Evolutionary conservation across 2,113 vertebrate genomes (phyloP), one percentile per base, ranked within the genome.

Genomic region (Solea senegalensis): DNA sequence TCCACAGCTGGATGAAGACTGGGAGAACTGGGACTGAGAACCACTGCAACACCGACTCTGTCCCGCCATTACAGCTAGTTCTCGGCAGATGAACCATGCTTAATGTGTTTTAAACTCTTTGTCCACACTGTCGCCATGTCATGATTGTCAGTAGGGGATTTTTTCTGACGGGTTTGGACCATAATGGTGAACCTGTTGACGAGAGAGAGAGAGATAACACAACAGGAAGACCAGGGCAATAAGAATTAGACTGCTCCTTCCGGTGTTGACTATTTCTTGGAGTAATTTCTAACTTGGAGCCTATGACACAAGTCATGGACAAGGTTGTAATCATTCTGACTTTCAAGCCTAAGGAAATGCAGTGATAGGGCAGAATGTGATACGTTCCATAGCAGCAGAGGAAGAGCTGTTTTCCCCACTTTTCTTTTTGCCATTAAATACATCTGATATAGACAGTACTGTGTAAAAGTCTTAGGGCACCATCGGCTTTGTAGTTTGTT

Each of bases 11-110:
- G 98, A 98, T 9, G 97, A 95, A 79, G 97, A 98, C 83, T 99
- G 98, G 98, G 97, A 98, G 87, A 95, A 97, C 92, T 99, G 98
- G 98, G 96, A 98, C 72, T 98, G 93, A 95, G 85, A 16, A 57
- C 49, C 48, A 34, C 67, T 1, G 52, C 69, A 28, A 62, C 79
- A 74, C 14, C 1, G 71, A 79, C 67, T 64, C 69, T 71, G 76
- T 78, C 64, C 72, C 57, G 12, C 82, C 67, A 72, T 81, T 66
- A 57, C 90, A 80, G 75, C 80, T 75, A 72, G 85, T 89, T 83
- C 83, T 85, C 74, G 5, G 80, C 85, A 72, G 90, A 89, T 40
- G 85, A 91, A 80, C 86, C 87, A 83, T 85, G 88, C 90, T 88
- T 89, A 72, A 80, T 61, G 79, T 92, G 83, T 90, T 91, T 85